phyloP scores from a whole-genome alignment of 23 tunicate species.

The Oikopleura dioica region DNA sequence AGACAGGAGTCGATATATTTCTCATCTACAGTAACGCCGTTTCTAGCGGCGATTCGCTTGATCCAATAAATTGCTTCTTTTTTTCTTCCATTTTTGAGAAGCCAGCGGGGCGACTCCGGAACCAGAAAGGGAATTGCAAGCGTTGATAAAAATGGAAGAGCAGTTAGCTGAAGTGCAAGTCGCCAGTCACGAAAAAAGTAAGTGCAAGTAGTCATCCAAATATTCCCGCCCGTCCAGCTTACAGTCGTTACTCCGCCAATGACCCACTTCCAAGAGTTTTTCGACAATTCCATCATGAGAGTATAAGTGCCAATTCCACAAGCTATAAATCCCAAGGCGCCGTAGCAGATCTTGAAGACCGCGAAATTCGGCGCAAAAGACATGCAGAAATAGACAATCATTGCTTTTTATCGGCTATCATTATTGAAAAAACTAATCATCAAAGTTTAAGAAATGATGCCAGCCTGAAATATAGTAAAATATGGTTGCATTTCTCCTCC shows the following conservation, averaged over 20 bases:
- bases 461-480: too few relatives aligned
- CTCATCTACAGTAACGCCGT: neutral
- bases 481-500: too few relatives aligned
- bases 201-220: neutral
- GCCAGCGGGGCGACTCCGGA: conserved; percentile 3
- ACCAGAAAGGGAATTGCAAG: neutral
- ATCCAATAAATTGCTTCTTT: neutral
- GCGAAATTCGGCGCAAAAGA: neutral
- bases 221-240: neutral
- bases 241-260: neutral
- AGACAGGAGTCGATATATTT: neutral
- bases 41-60: neutral
- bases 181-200: conserved; percentile 2
- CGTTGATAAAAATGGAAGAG: neutral
- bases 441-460: too few relatives aligned
- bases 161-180: neutral
- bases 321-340: neutral
- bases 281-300: neutral
- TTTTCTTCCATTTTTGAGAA: neutral
- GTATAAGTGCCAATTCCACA: neutral
- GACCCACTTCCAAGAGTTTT: neutral
- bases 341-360: neutral
- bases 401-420: too few relatives aligned
- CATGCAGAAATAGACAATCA: too few relatives aligned
- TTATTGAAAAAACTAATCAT: too few relatives aligned